phyloP scores from a whole-genome alignment of 2,797 vertebrate species.

The Malacoraja senta region DNA sequence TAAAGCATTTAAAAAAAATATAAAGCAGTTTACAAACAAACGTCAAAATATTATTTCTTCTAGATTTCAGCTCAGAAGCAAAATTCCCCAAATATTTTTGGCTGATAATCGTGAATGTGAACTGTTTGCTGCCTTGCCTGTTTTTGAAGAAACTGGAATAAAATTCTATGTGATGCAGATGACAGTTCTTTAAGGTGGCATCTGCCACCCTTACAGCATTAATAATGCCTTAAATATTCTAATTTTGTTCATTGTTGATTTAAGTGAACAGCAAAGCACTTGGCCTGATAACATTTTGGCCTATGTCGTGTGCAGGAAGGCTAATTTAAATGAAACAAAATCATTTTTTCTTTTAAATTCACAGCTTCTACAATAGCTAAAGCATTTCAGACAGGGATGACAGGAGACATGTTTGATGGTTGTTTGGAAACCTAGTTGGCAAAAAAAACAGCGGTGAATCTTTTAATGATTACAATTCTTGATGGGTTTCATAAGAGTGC shows the following conservation, averaged over 20 bases:
- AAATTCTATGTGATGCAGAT: not conserved
- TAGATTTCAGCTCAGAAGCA: not conserved
- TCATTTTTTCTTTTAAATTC: not conserved
- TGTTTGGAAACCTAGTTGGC: constrained; percentile 65
- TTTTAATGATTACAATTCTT: constrained; percentile 70
- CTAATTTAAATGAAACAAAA: not conserved
- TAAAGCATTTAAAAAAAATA: not conserved
- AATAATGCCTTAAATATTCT: constrained; percentile 10
- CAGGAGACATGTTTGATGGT: constrained; percentile 56
- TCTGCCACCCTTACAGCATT: constrained; percentile 30
- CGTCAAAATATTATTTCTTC: not conserved
- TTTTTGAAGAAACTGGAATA: not conserved
- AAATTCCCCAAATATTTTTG: constrained; percentile 6
- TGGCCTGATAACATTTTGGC: not conserved
- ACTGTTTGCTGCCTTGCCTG: not conserved
- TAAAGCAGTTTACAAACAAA: not conserved
- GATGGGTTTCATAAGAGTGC: constrained; percentile 77
- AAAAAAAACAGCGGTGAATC: constrained; percentile 63
- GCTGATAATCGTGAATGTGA: not conserved
- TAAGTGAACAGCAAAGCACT: not conserved
- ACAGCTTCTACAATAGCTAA: constrained; percentile 30
- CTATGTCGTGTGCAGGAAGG: not conserved
- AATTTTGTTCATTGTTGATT: constrained; percentile 12
- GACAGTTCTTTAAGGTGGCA: constrained; percentile 24
- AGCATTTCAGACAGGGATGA: constrained; percentile 48